phyloP scores from a whole-genome alignment of 2,797 vertebrate genomes.

The Anomalospiza imberbis region DNA sequence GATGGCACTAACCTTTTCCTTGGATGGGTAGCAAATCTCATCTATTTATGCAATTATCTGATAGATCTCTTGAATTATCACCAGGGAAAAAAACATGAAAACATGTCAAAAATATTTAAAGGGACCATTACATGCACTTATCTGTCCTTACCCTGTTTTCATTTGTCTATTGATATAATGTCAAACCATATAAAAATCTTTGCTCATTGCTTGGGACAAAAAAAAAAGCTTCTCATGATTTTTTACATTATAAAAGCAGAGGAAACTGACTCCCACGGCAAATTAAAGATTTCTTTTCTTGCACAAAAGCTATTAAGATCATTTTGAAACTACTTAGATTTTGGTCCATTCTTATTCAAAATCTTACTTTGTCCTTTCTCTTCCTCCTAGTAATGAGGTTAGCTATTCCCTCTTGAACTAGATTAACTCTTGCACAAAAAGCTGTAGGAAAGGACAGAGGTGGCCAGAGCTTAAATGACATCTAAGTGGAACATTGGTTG shows the following conservation, averaged over 20 bases:
- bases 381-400: background rate
- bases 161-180: background rate
- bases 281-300: background rate
- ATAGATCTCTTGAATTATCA: slow-evolving; percentile 47
- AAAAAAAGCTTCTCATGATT: background rate
- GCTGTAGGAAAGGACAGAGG: background rate
- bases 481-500: background rate
- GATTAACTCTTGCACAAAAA: background rate
- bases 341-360: background rate
- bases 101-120: slow-evolving; percentile 13
- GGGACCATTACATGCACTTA: background rate
- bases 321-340: background rate
- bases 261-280: background rate
- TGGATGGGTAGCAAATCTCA: slow-evolving; percentile 45
- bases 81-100: background rate
- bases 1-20: slow-evolving; percentile 67
- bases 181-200: background rate
- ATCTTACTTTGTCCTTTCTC: background rate
- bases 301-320: background rate
- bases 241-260: background rate
- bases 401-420: background rate
- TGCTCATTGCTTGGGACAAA: no score
- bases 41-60: slow-evolving; percentile 70
- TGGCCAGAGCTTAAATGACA: background rate
- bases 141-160: background rate